These are phyloP conservation scores for Apamea crenata DNA, from an alignment of 2,888 invertebrate species.

Conservation along the genomic window DNA sequence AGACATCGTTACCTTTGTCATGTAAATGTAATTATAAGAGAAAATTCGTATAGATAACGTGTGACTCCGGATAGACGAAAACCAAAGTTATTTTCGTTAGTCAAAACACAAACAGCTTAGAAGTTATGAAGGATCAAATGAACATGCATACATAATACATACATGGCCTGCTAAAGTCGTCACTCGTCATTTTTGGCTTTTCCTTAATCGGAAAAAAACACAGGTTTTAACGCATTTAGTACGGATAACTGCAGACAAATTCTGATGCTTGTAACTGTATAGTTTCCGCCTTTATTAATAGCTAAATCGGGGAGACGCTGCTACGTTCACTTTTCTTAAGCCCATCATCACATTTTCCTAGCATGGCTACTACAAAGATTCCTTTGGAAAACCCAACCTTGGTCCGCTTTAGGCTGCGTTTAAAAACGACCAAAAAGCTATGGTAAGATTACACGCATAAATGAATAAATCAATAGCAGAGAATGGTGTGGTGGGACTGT, in stretches of 20 bases:
- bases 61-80: neutral
- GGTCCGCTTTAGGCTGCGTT: neutral
- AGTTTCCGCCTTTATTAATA: neutral
- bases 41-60: neutral
- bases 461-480: slow-evolving; percentile 22
- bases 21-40: too few species aligned
- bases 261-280: neutral
- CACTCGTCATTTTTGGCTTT: neutral
- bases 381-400: neutral
- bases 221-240: neutral
- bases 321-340: neutral
- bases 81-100: neutral
- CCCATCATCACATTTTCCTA: neutral
- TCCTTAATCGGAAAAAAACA: neutral
- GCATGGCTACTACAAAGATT: neutral
- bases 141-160: neutral
- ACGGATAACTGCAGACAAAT: neutral
- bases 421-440: neutral
- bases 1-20: neutral
- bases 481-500: slow-evolving; percentile 9
- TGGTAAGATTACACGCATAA: neutral
- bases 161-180: neutral
- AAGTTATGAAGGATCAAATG: neutral
- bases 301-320: neutral
- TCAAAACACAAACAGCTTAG: neutral